Base-by-base conservation (phyloP, 1,140 invertebrate genomes). In the Musca domestica region DNA sequence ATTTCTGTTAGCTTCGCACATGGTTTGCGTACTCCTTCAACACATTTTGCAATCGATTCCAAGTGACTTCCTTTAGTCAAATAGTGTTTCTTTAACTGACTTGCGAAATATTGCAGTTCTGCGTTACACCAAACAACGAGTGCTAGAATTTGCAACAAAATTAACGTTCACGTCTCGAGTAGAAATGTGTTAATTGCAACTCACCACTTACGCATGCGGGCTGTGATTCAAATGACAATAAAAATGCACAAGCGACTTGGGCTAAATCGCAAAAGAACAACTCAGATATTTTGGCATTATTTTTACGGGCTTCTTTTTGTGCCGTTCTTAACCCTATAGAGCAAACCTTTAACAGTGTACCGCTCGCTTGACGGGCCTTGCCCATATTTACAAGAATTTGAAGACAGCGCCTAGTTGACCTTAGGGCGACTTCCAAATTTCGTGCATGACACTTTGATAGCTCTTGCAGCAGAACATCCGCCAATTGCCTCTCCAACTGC, bases 91-190 rank as follows among this genome's bases (percentile, higher is more conserved):
- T 88, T 90, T 80, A 91, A 91, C 88, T 88, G 92, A 82, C 85
- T 90, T 80, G 86, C 94, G 77, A 92, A 91, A 83, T 88, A 87
- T 78, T 90, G 90, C 52, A 98, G 83, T 84, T 99, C 95, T 70
- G 89, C 86, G 73, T 91, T 93, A 69, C 91, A 90, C 96, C 96
- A 98, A 1, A 96, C 91, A 70, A 96, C 88, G 72, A 96, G 90
- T 70, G 92, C 94, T 92, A 77, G 52, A 86, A 48, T 64, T 1
- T 22, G 19, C 30, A 47, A 47, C 15, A 12, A 14, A 20, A 15
- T 48, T 1, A 2, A 49, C 15, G 23, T 48, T 1, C 5, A 49
- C 15, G 23, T 17, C 20, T 15, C 1, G 12, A 9, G 34, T 41
- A 3, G 34, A 9, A 41, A 41, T 10, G 34, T 41, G 5, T 5